Evolutionary conservation across 1,140 invertebrate species (phyloP), one percentile per base, ranked within the genome.

Genomic region (Scaptomyza pallida): DNA sequence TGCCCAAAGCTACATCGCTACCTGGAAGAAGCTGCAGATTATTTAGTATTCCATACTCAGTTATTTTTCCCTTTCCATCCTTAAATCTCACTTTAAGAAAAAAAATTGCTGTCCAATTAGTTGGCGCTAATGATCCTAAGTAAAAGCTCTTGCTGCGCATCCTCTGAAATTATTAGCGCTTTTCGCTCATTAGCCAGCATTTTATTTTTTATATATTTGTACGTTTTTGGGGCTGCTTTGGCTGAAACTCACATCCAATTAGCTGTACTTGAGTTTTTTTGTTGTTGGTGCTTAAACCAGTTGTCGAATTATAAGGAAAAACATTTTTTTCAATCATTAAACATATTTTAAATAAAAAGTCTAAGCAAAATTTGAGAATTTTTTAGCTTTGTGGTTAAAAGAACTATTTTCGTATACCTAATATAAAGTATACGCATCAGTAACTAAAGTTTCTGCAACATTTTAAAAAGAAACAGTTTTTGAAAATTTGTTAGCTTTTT

Each of bases 101-200:
- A 30, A 9, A 30, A 35, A 50, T 41, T 50, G 67, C 51, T 48
- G 15, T 3, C 67, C 67, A 64, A 70, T 70, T 70, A 70, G 67
- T 15, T 23, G 26, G 19, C 16, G 17, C 60, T 56, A 70, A 70
- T 64, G 60, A 64, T 48, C 35, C 30, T 17, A 16, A 15, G 19
- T 21, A 26, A 41, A 21, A 21, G 43, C 17, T 44, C 43, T 19
- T 16, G 10, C 17, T 19, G 5, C 33, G n/a, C 35, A 23, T 19
- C 5, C 4, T 21, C 3, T n/a, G 33, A n/a, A 37, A n/a, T 37
- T n/a, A 37, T 37, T 37, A 37, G 33, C 33, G 12, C 33, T 37
- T 37, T n/a, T 37, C 33, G 33, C 13, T 15, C 13, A 26, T 55
- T 55, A 15, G 19, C 13, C 19, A 16, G 19, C 17, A 35, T n/a